Conservation (phyloP, 2,113 vertebrate species). For the Crocuta crocuta region DNA sequence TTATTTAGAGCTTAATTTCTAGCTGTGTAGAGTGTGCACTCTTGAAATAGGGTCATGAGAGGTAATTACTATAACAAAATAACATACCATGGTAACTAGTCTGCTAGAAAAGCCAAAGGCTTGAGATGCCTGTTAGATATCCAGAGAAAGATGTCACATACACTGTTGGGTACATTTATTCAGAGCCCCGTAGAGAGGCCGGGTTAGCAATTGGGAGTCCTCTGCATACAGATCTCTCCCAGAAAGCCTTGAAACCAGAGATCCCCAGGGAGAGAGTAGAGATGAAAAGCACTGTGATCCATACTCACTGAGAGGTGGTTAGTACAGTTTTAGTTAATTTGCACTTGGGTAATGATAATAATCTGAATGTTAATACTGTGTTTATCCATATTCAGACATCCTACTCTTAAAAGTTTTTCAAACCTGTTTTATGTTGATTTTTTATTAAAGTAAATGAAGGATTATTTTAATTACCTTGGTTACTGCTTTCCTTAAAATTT, state of each 20-base stretch:
- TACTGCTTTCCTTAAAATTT: constrained; percentile 1
- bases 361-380: not conserved
- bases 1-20: constrained; percentile 41
- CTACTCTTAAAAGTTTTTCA: constrained; percentile 12
- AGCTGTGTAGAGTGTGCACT: not conserved
- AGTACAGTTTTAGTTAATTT: not conserved
- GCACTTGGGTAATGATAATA: not conserved
- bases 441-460: not conserved
- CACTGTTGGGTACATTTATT: not conserved
- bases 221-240: not conserved
- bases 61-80: not conserved
- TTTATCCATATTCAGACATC: not conserved
- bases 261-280: not conserved
- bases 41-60: not conserved
- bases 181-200: not conserved
- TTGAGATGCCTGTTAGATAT: not conserved
- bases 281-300: not conserved
- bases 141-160: not conserved
- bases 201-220: not conserved
- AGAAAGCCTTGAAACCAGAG: not conserved
- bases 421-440: not conserved
- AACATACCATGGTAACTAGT: not conserved
- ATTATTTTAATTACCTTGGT: not conserved
- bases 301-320: not conserved
- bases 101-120: not conserved